A percentile compares a stretch with the other conserved stretches of the same genome.
Conservation (phyloP, 2,797 vertebrate genomes). For the Harpagifer antarcticus region DNA sequence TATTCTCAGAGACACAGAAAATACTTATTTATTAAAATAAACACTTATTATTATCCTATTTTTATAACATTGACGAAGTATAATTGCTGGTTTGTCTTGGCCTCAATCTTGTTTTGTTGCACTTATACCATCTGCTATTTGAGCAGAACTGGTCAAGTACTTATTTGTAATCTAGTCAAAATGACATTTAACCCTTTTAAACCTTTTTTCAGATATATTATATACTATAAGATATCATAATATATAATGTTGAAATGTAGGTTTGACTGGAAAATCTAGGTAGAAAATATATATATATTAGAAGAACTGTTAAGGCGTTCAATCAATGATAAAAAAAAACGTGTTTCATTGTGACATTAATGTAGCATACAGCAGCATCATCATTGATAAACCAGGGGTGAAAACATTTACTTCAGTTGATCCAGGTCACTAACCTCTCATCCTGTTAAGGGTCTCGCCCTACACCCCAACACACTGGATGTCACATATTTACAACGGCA, state of each 20-base stretch:
- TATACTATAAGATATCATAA: background rate
- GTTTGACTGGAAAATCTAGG: background rate
- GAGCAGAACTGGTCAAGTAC: background rate
- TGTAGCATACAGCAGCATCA: background rate
- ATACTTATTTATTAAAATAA: no score
- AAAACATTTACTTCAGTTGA: background rate
- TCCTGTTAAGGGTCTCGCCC: no score
- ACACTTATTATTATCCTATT: no score
- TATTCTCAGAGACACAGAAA: no score
- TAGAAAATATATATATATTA: background rate
- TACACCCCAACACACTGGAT: background rate
- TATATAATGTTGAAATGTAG: no score
- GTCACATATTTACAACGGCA: slow-evolving; percentile 22
- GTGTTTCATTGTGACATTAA: no score
- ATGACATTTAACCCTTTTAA: background rate
- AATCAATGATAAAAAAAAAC: background rate
- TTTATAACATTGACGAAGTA: no score
- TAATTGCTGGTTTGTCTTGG: background rate
- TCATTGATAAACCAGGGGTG: background rate
- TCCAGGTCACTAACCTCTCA: background rate
- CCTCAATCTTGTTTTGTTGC: background rate
- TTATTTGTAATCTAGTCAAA: background rate
- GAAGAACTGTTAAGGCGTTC: background rate
- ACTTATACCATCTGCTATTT: background rate
- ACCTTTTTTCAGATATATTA: background rate